phyloP scores from a whole-genome alignment of 2,113 vertebrate species.

The Aphelocoma coerulescens region DNA sequence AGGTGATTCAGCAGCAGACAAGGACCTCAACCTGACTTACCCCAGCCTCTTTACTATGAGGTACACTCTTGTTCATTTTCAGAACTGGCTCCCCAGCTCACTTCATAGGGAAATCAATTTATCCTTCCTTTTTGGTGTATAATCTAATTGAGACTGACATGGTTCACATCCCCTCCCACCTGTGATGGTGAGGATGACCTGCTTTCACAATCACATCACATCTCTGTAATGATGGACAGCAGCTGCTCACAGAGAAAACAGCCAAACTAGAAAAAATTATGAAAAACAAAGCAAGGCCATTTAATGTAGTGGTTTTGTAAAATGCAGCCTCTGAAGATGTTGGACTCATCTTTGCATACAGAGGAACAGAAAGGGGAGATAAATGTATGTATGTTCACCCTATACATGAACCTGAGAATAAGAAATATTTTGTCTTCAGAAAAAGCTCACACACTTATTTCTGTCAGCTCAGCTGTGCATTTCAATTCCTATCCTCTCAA shows the following conservation, averaged over 20 bases:
- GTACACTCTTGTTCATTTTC: not conserved
- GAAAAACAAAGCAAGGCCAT: not conserved
- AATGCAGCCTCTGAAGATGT: not conserved
- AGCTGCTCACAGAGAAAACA: not conserved
- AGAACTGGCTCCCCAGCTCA: slow-evolving; percentile 41
- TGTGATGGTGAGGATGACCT: not conserved
- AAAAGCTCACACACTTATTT: not conserved
- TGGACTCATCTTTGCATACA: not conserved
- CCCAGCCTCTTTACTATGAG: not conserved
- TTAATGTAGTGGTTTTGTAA: not conserved
- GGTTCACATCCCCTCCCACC: not conserved
- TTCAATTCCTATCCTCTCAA: not conserved
- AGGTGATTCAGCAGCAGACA: not conserved
- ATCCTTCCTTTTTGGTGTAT: not conserved
- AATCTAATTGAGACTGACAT: not conserved
- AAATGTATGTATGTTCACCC: not conserved
- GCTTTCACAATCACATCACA: not conserved
- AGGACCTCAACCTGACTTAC: not conserved
- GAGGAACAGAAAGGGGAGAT: not conserved
- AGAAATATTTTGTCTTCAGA: not conserved
- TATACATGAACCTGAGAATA: not conserved
- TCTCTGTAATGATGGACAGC: not conserved
- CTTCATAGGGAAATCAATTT: not conserved
- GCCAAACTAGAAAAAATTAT: not conserved
- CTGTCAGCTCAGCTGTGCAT: not conserved